Evolutionary conservation across 2,888 invertebrate genomes (phyloP), one percentile per base, ranked within the genome.

Genomic region (Diarsia rubi): DNA sequence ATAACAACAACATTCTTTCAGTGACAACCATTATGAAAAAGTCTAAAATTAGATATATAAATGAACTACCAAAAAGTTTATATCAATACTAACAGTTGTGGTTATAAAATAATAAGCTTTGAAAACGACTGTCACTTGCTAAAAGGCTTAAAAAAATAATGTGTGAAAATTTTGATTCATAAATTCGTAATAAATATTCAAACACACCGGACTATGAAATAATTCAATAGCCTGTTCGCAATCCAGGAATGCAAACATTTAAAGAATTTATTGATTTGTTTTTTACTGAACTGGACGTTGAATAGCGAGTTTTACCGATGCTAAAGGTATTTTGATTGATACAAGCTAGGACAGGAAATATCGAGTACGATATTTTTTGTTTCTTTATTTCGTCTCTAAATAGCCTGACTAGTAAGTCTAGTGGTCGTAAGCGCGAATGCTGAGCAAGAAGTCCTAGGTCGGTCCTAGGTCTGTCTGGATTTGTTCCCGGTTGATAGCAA

Each of bases 141-240:
- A n/a, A 3, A 45, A 37, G 45, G 5, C 42, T 27, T n/a, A 0
- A 60, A 4, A 60, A 9, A 12, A 21, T 12, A 12, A 21, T 8
- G 0, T 42, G 42, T 16, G 19, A 6, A 27, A 47, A 47, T 16
- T 0, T 31, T 24, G 1, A 42, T 12, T 27, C 8, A 8, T 19
- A 42, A 31, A 9, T 44, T 54, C 21, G 16, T 37, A 44, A 3
- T 24, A 16, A 69, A 76, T n/a, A 63, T 68, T 16, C 2, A 37
- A 63, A 54, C 24, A 5, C 12, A 63, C 16, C 42, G 63, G 54
- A 69, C 63, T 54, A 9, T 21, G 42, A 57, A 76, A 77, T 63
- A 57, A 57, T 44, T 76, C 9, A 52, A 68, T 47, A 47, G 8
- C 14, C 8, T 9, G 27, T 49, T 63, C 21, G 21, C 9, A 63